Conservation (phyloP, 1,140 invertebrate genomes). For the Brachystomella parvula region DNA sequence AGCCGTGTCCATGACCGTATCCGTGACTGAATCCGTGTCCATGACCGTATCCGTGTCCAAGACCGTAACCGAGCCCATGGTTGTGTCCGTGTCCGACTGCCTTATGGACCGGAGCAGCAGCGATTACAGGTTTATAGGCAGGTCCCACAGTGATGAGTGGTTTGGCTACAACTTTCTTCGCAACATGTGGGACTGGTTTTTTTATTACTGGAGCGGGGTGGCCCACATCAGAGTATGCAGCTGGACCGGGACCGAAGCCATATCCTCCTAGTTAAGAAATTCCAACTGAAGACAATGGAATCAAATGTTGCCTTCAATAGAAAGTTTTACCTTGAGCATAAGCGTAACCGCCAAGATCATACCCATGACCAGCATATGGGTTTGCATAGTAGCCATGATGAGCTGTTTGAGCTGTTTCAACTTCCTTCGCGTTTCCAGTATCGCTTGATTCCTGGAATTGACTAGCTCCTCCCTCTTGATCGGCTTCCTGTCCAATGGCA, state of each 20-base stretch:
- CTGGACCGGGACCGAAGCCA: neutral
- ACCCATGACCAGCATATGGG: neutral
- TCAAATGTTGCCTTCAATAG: neutral
- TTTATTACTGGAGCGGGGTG: constrained; percentile 2
- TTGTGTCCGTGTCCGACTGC: neutral
- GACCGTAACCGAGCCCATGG: neutral
- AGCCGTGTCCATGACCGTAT: neutral
- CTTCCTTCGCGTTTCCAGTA: neutral
- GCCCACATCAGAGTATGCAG: neutral
- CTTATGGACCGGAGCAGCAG: neutral
- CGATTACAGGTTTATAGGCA: neutral
- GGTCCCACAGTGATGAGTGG: neutral
- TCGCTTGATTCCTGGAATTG: neutral
- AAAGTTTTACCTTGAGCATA: neutral
- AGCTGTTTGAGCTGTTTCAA: neutral
- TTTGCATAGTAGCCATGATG: neutral
- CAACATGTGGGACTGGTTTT: neutral
- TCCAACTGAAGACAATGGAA: neutral
- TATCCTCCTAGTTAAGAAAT: neutral
- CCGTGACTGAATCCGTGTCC: neutral
- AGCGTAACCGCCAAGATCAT: neutral
- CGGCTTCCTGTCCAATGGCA: neutral
- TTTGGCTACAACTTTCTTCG: constrained; percentile 8
- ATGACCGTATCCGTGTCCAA: neutral
- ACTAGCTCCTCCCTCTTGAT: no score